phyloP scores from a whole-genome alignment of 37 sponge, comb jelly and placozoan genomes.

The Haliclona indistincta region DNA sequence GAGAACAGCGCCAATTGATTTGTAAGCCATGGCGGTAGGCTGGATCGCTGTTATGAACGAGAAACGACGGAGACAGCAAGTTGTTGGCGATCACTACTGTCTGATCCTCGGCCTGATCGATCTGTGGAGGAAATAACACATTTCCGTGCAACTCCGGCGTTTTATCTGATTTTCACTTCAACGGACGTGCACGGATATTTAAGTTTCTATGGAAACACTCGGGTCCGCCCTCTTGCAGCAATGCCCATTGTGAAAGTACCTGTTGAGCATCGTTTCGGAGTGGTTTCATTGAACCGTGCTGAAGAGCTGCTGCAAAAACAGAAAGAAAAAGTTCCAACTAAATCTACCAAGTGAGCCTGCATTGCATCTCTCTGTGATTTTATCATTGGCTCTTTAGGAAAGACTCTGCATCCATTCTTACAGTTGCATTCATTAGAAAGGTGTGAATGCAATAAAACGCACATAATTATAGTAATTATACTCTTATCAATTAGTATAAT shows the following conservation, averaged over 20 bases:
- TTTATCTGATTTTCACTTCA: neutral
- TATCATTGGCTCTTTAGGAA: too few relatives aligned
- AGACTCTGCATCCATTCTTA: too few relatives aligned
- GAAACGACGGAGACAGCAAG: neutral
- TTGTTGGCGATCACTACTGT: neutral
- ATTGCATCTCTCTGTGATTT: too few relatives aligned
- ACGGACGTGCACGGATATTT: neutral
- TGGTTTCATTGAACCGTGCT: constrained; percentile 58
- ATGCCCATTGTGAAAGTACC: constrained; percentile 73
- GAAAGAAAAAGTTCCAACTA: neutral
- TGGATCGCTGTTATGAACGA: neutral
- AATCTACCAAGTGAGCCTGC: too few relatives aligned
- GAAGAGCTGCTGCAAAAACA: constrained; percentile 37
- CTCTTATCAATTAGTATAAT: constrained; percentile 44
- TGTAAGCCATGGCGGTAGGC: neutral
- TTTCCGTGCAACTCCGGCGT: too few relatives aligned
- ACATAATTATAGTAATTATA: neutral
- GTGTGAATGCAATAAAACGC: neutral
- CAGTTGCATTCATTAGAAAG: constrained; percentile 3
- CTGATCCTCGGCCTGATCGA: too few relatives aligned
- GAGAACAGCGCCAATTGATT: neutral
- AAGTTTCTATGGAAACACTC: constrained; percentile 1
- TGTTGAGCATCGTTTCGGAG: constrained; percentile 67
- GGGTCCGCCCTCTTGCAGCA: neutral
- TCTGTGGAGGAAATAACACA: too few relatives aligned